Evolutionary conservation across 2,888 invertebrate genomes (phyloP), one percentile per base, ranked within the genome.

Genomic region (Dicyrtomina minuta): DNA sequence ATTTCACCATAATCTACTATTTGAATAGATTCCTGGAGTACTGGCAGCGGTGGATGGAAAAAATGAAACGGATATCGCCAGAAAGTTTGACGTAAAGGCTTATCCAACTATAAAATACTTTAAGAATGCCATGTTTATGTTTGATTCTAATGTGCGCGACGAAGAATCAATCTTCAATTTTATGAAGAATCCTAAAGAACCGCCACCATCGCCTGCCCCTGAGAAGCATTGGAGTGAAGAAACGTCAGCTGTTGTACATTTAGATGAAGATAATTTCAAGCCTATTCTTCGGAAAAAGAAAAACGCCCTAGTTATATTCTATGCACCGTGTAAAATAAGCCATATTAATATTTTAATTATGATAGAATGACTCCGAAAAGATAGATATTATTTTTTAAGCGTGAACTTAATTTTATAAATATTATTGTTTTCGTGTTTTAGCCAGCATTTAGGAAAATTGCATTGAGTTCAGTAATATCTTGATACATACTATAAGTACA

Each of bases 261-360:
- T 93, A 64, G 86, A 86, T 77, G 87, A 89, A 53, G 86, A 89
- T 70, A 87, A 83, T 70, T 93, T 93, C 82, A 88, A 89, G 78
- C 81, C 86, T 56, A 86, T 89, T 61, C 84, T 94, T 51, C 90
- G 91, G 81, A 91, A 91, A 81, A 89, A 92, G 83, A 93, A 92
- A 79, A 92, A 94, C 82, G 90, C 89, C 1, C 80, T 95, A 61
- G 88, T 93, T 70, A 93, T 94, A 89, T 95, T 94, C 83, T 94
- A 94, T 82, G 93, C 94, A 0, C 94, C 94, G 13, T 95, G 93
- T 93, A 83, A 87, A 90, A 17, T 22, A 43, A 13, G 3, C 6
- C 22, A 39, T 68, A 26, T 44, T 59, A 43, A 43, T 43, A 43
- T 43, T 43, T 12, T 43, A 43, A 43, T 43, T 43, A 43, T 43